Conservation (phyloP, 2,888 invertebrate species). For the Drosophila suboccidentalis region DNA sequence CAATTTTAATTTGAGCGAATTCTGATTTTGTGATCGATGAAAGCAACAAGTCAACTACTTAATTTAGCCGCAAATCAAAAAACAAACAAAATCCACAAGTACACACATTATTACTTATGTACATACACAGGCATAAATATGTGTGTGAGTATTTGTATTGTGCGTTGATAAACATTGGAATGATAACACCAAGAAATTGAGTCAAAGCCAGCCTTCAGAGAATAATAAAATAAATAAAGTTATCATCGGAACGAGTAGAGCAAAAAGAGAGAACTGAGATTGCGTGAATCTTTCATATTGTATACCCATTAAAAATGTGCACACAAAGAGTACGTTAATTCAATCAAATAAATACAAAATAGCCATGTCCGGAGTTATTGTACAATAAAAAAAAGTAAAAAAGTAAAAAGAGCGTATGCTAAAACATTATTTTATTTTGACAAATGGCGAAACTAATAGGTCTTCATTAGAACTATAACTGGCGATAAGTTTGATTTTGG, state of each 20-base stretch:
- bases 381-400: too few species aligned
- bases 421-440: too few species aligned
- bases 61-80: constrained; percentile 47
- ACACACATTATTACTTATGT: neutral
- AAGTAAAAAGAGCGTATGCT: too few species aligned
- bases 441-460: too few species aligned
- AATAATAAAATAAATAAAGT: constrained; percentile 30
- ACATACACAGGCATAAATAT: neutral
- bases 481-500: too few species aligned
- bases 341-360: neutral
- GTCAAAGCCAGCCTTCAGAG: constrained; percentile 38
- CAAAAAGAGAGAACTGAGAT: constrained; percentile 24
- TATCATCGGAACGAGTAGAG: constrained; percentile 29
- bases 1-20: constrained; percentile 37
- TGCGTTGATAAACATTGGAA: constrained; percentile 49
- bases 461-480: too few species aligned
- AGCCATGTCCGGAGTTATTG: neutral
- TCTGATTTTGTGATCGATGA: constrained; percentile 43
- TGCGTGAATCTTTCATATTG: constrained; percentile 15
- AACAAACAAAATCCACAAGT: constrained; percentile 30
- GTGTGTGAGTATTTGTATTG: constrained; percentile 12
- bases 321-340: neutral
- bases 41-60: constrained; percentile 46
- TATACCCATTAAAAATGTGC: constrained; percentile 12
- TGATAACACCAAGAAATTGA: constrained; percentile 57